A percentile compares a stretch with the other conserved stretches of the same genome.
These are phyloP conservation scores for Urocitellus parryii DNA, from an alignment of 2,113 vertebrate species.

Conservation along the genomic window DNA sequence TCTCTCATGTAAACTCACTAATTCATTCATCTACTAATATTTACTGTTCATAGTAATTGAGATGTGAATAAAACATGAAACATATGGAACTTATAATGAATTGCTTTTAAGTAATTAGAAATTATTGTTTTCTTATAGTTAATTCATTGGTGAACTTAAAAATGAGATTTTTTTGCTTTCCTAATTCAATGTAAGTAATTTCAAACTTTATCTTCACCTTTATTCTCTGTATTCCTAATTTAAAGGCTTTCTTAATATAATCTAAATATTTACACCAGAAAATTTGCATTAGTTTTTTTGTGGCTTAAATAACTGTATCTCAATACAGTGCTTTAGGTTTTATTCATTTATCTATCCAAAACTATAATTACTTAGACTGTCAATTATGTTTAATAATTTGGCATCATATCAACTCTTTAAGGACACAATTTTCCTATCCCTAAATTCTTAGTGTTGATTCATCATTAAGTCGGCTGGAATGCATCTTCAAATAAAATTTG, in stretches of 20 bases:
- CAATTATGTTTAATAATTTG: not conserved
- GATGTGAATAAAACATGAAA: not conserved
- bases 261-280: not conserved
- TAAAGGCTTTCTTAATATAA: not conserved
- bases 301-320: not conserved
- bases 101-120: slow-evolving; percentile 9
- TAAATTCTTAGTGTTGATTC: slow-evolving; percentile 25
- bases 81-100: not conserved
- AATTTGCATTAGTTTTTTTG: not conserved
- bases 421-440: not conserved
- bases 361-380: not conserved
- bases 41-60: not conserved
- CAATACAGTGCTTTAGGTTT: not conserved
- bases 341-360: not conserved
- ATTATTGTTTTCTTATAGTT: not conserved
- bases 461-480: not conserved
- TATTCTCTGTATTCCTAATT: not conserved
- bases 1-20: not conserved
- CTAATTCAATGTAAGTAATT: not conserved
- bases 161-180: not conserved
- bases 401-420: not conserved
- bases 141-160: slow-evolving; percentile 15
- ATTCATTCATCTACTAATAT: not conserved
- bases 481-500: not conserved
- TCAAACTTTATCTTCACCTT: not conserved